phyloP scores from a whole-genome alignment of 2,797 vertebrate species.

The Danio albolineatus region DNA sequence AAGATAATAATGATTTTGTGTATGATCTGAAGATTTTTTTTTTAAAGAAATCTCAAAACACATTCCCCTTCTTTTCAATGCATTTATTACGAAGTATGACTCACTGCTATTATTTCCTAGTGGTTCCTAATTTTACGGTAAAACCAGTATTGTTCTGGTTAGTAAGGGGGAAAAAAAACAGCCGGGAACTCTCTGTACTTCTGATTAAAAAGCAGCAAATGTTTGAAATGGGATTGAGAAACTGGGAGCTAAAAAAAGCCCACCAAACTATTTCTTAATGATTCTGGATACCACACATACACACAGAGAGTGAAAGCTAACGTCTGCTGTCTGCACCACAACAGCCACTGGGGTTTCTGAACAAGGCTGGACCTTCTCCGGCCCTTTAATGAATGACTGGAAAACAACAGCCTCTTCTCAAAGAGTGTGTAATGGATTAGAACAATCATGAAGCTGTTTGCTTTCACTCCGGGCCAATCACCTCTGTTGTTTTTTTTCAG shows the following conservation, averaged over 20 bases:
- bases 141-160: slow-evolving; percentile 74
- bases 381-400: slow-evolving; percentile 74
- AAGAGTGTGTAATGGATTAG: slow-evolving; percentile 77
- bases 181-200: slow-evolving; percentile 68
- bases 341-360: slow-evolving; percentile 60
- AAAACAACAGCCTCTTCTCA: slow-evolving; percentile 80
- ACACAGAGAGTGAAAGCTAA: slow-evolving; percentile 35
- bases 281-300: slow-evolving; percentile 57
- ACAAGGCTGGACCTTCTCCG: slow-evolving; percentile 61
- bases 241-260: slow-evolving; percentile 60
- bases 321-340: slow-evolving; percentile 49
- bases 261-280: slow-evolving; percentile 58
- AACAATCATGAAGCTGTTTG: slow-evolving; percentile 81
- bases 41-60: background rate
- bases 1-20: too few species aligned
- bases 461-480: slow-evolving; percentile 68
- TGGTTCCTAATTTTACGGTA: slow-evolving; percentile 65
- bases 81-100: slow-evolving; percentile 17
- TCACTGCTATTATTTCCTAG: slow-evolving; percentile 71
- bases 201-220: slow-evolving; percentile 70
- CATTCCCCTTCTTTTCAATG: background rate
- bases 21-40: too few species aligned
- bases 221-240: slow-evolving; percentile 71
- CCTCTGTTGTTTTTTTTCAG: slow-evolving; percentile 63
- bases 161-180: slow-evolving; percentile 71